A percentile compares a stretch with the other conserved stretches of the same genome.
phyloP scores from a whole-genome alignment of 2,113 vertebrate genomes.

The Apodemus sylvaticus region DNA sequence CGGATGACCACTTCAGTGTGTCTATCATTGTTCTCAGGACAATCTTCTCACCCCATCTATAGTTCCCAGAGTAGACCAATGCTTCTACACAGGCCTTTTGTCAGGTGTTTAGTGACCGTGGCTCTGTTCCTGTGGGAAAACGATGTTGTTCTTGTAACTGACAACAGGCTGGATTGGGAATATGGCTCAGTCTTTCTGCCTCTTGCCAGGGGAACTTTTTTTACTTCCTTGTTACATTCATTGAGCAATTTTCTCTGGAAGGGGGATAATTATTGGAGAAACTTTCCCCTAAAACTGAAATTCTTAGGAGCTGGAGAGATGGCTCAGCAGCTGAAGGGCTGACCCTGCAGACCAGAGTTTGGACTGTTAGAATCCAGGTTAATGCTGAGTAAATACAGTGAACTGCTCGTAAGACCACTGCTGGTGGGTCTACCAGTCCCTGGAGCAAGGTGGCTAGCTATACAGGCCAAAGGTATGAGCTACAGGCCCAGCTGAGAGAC shows the following conservation, averaged over 20 bases:
- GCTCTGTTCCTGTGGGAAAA: neutral
- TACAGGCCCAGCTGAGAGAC: neutral
- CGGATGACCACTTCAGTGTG: neutral
- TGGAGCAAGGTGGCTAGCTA: neutral
- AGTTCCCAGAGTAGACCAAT: too few species aligned
- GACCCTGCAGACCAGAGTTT: neutral
- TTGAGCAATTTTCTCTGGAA: rapidly evolving
- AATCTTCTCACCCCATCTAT: too few species aligned
- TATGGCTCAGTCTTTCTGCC: too few species aligned
- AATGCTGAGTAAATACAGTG: neutral
- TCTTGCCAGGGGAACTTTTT: neutral
- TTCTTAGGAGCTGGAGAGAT: neutral
- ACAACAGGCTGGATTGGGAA: neutral
- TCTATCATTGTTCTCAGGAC: neutral
- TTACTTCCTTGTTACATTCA: neutral
- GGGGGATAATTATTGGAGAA: neutral
- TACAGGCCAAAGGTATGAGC: neutral
- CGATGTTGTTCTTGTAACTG: neutral
- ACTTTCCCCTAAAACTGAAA: neutral
- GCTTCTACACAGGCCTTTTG: rapidly evolving
- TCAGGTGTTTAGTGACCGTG: rapidly evolving
- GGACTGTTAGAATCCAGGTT: too few species aligned
- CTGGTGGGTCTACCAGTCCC: neutral
- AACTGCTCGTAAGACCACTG: too few species aligned
- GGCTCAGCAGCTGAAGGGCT: neutral